phyloP scores from a whole-genome alignment of 2,888 invertebrate genomes.

The Vandiemenella viatica region DNA sequence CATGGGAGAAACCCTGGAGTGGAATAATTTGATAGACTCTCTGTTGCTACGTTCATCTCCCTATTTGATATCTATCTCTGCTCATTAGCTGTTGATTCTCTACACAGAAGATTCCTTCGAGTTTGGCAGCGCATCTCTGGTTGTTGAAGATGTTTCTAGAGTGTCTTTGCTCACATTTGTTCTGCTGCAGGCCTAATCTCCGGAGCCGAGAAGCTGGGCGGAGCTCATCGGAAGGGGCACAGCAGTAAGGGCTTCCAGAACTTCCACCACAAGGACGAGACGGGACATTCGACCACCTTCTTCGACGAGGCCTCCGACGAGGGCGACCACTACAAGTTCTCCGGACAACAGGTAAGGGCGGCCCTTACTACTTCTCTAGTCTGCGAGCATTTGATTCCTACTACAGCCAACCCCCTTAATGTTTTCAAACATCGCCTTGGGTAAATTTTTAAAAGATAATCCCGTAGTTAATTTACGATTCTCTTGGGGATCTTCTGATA shows the following conservation, averaged over 20 bases:
- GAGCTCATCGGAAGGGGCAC: slow-evolving; percentile 13
- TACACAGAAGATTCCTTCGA: too few species aligned
- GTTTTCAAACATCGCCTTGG: not conserved
- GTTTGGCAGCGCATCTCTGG: too few species aligned
- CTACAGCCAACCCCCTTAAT: not conserved
- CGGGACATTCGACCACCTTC: slow-evolving; percentile 12
- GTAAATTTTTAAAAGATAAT: not conserved
- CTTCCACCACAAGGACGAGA: slow-evolving; percentile 15
- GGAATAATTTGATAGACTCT: too few species aligned
- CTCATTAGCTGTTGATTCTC: too few species aligned
- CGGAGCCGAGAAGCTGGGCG: slow-evolving; percentile 6
- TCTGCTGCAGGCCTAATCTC: slow-evolving; percentile 5
- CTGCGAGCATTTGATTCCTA: not conserved
- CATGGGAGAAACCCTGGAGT: too few species aligned
- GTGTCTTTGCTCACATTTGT: too few species aligned
- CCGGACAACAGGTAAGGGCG: slow-evolving; percentile 10
- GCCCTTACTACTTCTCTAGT: too few species aligned
- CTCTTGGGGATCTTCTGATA: not conserved
- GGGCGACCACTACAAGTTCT: slow-evolving; percentile 10
- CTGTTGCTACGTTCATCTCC: too few species aligned
- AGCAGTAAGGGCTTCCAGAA: slow-evolving; percentile 14
- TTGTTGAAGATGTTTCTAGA: too few species aligned
- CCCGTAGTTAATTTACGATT: not conserved
- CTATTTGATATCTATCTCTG: too few species aligned
- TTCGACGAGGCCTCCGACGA: slow-evolving; percentile 15